Percentiles rank a stretch among this genome's conserved stretches.
Conservation (phyloP, 2,888 invertebrate species). For the Lasioglossum figueresi region DNA sequence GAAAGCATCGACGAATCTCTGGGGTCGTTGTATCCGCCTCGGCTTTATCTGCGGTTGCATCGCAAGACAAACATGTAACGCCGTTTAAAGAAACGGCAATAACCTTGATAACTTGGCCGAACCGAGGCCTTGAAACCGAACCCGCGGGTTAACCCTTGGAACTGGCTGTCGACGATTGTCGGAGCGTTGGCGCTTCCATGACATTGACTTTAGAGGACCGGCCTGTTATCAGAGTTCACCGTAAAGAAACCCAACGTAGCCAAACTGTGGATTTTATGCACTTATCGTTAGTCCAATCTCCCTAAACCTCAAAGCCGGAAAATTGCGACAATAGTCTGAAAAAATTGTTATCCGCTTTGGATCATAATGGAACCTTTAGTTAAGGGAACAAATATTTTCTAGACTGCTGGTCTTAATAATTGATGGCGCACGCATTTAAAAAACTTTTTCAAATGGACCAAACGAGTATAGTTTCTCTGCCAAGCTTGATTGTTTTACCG, state of each 20-base stretch:
- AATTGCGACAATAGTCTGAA: too few relatives aligned
- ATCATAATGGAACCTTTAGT: neutral
- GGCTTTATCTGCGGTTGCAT: slow-evolving; percentile 17
- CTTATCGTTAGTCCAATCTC: too few relatives aligned
- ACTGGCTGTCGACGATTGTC: neutral
- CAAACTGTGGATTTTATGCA: too few relatives aligned
- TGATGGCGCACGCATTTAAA: too few relatives aligned
- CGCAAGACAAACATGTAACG: slow-evolving; percentile 18
- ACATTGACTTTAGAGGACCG: neutral
- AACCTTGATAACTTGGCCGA: slow-evolving; percentile 26
- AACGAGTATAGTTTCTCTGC: too few relatives aligned
- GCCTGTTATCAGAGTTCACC: neutral
- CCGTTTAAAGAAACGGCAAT: slow-evolving; percentile 1
- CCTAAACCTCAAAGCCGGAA: too few relatives aligned
- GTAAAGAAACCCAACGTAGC: neutral
- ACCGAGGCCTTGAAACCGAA: slow-evolving; percentile 7
- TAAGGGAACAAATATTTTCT: neutral
- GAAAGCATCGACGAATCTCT: slow-evolving; percentile 14
- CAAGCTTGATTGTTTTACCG: too few relatives aligned
- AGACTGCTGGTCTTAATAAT: neutral
- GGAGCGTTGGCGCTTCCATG: neutral
- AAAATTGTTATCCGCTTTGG: too few relatives aligned
- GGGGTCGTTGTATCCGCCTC: slow-evolving; percentile 22
- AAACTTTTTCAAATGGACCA: too few relatives aligned
- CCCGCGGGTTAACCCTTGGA: neutral